Conservation (phyloP, 2,888 invertebrate genomes). For the Thelaira solivaga region DNA sequence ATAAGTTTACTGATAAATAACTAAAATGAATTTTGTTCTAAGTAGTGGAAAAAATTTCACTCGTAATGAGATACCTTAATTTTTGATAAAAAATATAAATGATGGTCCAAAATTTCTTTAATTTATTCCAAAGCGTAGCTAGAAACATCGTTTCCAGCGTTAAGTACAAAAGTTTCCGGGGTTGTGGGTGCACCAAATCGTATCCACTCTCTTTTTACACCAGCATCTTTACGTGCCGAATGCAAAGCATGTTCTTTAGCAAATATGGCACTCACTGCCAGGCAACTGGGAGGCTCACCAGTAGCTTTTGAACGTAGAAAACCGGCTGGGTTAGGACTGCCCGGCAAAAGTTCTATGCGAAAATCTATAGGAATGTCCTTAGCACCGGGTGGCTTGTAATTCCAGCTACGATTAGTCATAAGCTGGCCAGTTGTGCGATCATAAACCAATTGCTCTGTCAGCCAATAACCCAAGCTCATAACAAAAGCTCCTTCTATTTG, state of each 20-base stretch:
- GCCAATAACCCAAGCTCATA: constrained; percentile 86
- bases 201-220: constrained; percentile 71
- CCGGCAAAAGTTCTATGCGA: constrained; percentile 82
- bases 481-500: constrained; percentile 87
- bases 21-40: no score
- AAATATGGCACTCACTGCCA: constrained; percentile 79
- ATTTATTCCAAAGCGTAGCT: constrained; percentile 59
- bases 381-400: constrained; percentile 84
- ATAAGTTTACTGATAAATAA: no score
- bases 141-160: constrained; percentile 63
- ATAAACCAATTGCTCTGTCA: constrained; percentile 83
- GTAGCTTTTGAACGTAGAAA: constrained; percentile 84
- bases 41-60: no score
- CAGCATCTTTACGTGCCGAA: constrained; percentile 82
- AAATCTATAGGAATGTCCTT: constrained; percentile 88
- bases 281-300: constrained; percentile 79
- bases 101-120: neutral
- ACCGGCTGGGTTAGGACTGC: constrained; percentile 81
- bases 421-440: constrained; percentile 81
- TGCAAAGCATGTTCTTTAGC: constrained; percentile 83
- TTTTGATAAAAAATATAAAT: neutral
- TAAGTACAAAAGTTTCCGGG: constrained; percentile 67
- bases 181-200: constrained; percentile 70
- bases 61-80: no score
- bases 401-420: constrained; percentile 87